These are phyloP conservation scores for Graphium colonna DNA, from an alignment of 2,888 invertebrate species.

Conservation along the genomic window DNA sequence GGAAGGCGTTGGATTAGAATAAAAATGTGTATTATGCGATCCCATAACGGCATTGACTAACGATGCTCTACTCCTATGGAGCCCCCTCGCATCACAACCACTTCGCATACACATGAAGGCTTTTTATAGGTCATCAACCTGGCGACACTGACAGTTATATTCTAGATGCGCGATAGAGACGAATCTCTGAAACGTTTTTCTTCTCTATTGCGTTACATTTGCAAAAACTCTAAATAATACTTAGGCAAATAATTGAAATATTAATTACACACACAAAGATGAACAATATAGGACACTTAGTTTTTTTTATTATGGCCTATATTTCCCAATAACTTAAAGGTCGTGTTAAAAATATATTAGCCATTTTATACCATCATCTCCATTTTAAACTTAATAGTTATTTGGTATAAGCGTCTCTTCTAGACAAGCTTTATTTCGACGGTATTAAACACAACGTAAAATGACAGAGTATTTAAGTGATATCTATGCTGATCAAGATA, in stretches of 20 bases:
- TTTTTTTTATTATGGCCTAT: no score
- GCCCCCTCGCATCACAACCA: constrained; percentile 42
- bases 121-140: constrained; percentile 71
- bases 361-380: no score
- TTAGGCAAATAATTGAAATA: no score
- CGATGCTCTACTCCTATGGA: constrained; percentile 45
- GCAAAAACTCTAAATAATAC: no score
- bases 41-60: constrained; percentile 53
- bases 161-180: constrained; percentile 5
- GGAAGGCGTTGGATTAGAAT: constrained; percentile 10
- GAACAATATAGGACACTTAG: no score
- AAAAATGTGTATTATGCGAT: constrained; percentile 33
- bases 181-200: background rate
- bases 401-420: background rate
- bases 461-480: background rate
- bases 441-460: background rate
- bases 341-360: no score
- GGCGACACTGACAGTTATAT: constrained; percentile 24
- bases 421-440: background rate
- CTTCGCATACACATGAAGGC: constrained; percentile 56
- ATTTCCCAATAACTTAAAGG: no score
- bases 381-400: background rate
- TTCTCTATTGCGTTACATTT: no score
- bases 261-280: no score
- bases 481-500: background rate